Evolutionary conservation across 2,797 vertebrate genomes (phyloP), one percentile per base, ranked within the genome.

Genomic region (Pangasius djambal): DNA sequence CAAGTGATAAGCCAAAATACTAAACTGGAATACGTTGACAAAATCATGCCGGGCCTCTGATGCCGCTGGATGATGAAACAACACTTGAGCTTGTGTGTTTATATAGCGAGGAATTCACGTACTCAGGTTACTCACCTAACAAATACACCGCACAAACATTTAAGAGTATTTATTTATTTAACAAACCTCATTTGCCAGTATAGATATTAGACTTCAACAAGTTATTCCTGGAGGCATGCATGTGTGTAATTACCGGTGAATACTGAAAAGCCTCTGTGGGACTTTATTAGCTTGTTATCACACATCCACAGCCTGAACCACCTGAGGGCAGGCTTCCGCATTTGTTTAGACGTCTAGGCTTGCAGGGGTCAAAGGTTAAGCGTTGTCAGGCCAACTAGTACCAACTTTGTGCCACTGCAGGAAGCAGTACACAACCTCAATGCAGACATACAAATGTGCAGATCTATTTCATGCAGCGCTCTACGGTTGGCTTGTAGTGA

Each of bases 341-440:
- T 50, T 48, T 90, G 88, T 89, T 89, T 88, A 91, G 82, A 65
- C 15, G 70, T 90, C 75, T 61, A 87, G 28, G 50, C 88, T 79
- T 20, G 0, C 57, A 72, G 82, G 87, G 90, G 91, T 90, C 83
- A 87, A 78, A 89, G 90, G 89, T 92, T 91, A 92, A 92, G 86
- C 65, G 50, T 83, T 91, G 88, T 89, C 87, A 91, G 90, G 44
- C 81, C 81, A 83, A 86, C 82, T 79, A 77, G 86, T 61, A 87
- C 75, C 57, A 86, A 90, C 48, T 31, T 48, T 25, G 48, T 20
- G 16, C 84, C 78, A 85, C 89, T 87, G 78, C 52, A 88, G 61
- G 69, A 28, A 50, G 40, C 70, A 77, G 86, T 65, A 67, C 44
- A n/a, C 65, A 70, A 44, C 61, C 72, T 83, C 37, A 34, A 59